Evolutionary conservation across 2,113 vertebrate genomes (phyloP), one percentile per base, ranked within the genome.

Genomic region (Saguinus imperator): DNA sequence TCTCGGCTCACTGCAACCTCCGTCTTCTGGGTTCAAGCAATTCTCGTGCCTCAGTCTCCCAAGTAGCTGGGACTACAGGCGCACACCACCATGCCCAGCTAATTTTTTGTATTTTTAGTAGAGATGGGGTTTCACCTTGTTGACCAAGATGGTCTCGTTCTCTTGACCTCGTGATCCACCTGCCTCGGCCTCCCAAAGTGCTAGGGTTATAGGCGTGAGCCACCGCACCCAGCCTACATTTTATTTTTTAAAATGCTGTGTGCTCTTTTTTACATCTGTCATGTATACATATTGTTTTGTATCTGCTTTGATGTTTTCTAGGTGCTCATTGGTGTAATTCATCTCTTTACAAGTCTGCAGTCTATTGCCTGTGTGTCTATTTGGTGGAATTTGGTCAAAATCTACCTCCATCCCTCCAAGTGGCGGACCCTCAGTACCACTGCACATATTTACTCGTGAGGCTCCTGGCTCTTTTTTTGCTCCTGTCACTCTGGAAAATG

Each of bases 381-480:
- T n/a, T 72, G 52, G 17, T 40, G 14, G 25, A 4, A 6, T 43
- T 43, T 18, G 9, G 6, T 48, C 35, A 13, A 27, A 76, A 23
- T 32, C 45, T 3, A 4, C 14, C 37, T 16, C 17, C 3, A 52
- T 0, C 27, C 72, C 57, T 2, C 3, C 9, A 29, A 66, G n/a
- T 68, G 8, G 29, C 25, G n/a, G 3, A 32, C 43, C 23, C 29
- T 29, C 11, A 37, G 16, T 18, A 45, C 45, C 50, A 52, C 2
- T 5, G 7, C 16, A 20, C 8, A 13, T 11, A 5, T 7, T 68
- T 43, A 35, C 57, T 48, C 25, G 2, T 2, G 3, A 10, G 6
- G 8, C 20, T 61, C 1, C 57, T 32, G 10, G 1, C 32, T 58
- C 37, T 43, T 25, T 73, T 20, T 35, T 73, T 20, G n/a, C 37